Evolutionary conservation across 2,113 vertebrate genomes (phyloP).

Genomic region (Tenrec ecaudatus): DNA sequence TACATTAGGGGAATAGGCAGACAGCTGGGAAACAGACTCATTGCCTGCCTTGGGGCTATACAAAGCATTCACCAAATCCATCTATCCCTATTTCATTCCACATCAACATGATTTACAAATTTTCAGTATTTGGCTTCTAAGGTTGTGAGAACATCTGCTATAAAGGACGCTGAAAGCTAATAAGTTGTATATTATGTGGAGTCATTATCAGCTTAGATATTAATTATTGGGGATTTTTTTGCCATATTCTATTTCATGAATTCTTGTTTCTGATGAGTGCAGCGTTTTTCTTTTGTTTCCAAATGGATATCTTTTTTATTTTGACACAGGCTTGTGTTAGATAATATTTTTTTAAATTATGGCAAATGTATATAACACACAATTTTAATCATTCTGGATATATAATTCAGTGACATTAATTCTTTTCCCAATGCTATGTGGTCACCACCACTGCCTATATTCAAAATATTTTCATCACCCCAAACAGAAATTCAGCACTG

Average conservation of each 20-base stretch:
- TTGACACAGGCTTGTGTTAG: neutral
- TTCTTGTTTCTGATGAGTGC: conserved; percentile 27
- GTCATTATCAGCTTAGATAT: neutral
- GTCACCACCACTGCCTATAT: neutral
- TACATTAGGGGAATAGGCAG: conserved; percentile 56
- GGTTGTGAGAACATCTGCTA: neutral
- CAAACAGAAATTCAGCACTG: neutral
- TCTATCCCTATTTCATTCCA: conserved; percentile 52
- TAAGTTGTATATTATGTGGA: neutral
- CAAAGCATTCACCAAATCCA: conserved; percentile 52
- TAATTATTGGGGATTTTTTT: conserved; percentile 2
- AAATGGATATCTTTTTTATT: neutral
- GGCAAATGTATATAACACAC: no score
- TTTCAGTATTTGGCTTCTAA: conserved; percentile 10
- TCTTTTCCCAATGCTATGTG: neutral
- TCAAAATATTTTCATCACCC: neutral
- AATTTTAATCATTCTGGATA: neutral
- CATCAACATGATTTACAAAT: conserved; percentile 52
- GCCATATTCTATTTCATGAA: neutral
- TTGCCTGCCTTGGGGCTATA: conserved; percentile 49
- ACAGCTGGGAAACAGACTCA: conserved; percentile 64
- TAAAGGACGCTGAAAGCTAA: conserved; percentile 31
- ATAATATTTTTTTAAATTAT: no score
- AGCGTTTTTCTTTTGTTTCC: conserved; percentile 30
- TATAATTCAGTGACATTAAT: neutral